Evolutionary conservation across 2,797 vertebrate genomes (phyloP), one percentile per base, ranked within the genome.

Genomic region (Sebastes umbrosus): DNA sequence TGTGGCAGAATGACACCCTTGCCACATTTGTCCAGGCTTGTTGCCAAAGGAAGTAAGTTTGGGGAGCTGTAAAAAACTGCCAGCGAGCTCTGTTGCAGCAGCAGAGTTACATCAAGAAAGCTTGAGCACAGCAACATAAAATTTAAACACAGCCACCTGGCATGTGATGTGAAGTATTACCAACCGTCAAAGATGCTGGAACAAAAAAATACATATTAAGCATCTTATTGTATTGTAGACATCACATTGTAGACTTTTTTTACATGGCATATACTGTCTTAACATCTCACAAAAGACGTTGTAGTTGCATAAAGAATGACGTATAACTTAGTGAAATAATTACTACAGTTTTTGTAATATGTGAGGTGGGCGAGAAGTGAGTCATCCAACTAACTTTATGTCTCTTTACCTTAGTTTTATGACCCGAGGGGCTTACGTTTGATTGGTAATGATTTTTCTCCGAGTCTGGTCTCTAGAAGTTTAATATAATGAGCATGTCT

Each of bases 21-120:
- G 83, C 73, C 77, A 81, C 71, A 81, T 90, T 89, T 85, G 72
- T 85, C 83, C 74, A 84, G 84, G 80, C 88, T 79, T 81, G 76
- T 75, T 86, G 89, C 80, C 88, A 93, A 64, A 77, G 58, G 67
- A 86, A 75, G 67, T 77, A 81, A 90, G 92, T 84, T 91, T 64
- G 55, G 77, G 87, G 77, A 84, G 80, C 80, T 70, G 24, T 82
- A 86, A 90, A 90, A 58, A 90, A 84, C 60, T 75, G 79, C 77
- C 66, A 70, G 69, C 66, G 24, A 79, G 72, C 80, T 80, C 82
- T 85, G 78, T 86, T 74, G 72, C 62, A 75, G 84, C 84, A 73
- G 83, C 76, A 80, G 66, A 79, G 69, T 50, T 84, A 78, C 66
- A 82, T 74, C 69, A 69, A 75, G 81, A 79, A 78, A 77, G 71